A percentile compares a stretch with the other conserved stretches of the same genome.
phyloP scores from a whole-genome alignment of 1,140 invertebrate genomes.

The Macrocentrus cingulum region DNA sequence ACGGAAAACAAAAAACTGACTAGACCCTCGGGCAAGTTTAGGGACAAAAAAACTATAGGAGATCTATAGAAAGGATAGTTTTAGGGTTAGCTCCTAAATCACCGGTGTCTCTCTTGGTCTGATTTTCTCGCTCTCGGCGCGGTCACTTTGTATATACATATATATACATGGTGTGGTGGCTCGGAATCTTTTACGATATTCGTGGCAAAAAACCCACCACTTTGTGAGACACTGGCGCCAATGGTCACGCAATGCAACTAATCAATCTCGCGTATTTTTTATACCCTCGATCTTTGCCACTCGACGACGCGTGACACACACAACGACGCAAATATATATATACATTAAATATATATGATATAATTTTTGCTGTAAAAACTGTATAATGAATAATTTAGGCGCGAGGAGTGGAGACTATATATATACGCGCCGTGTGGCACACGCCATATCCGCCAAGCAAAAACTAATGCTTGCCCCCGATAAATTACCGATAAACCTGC shows the following conservation, averaged over 20 bases:
- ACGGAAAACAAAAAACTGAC: constrained; percentile 11
- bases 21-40: background rate
- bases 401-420: constrained; percentile 32
- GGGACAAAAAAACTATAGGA: constrained; percentile 17
- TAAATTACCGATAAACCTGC: constrained; percentile 58
- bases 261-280: constrained; percentile 32
- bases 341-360: too few species aligned
- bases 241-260: constrained; percentile 37
- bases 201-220: constrained; percentile 25
- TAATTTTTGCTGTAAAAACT: background rate
- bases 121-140: background rate
- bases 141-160: too few species aligned
- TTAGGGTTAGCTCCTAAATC: constrained; percentile 50
- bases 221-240: constrained; percentile 33
- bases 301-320: too few species aligned
- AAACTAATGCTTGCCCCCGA: constrained; percentile 59
- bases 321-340: background rate
- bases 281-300: background rate
- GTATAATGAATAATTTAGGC: constrained; percentile 57
- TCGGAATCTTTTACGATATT: constrained; percentile 18
- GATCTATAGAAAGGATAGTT: constrained; percentile 30
- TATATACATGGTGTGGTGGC: too few species aligned
- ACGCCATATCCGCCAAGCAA: constrained; percentile 54
- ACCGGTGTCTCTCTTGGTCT: constrained; percentile 32
- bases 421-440: constrained; percentile 36